Conservation (phyloP, 2,797 vertebrate genomes). For the Pangasius larnaudii region DNA sequence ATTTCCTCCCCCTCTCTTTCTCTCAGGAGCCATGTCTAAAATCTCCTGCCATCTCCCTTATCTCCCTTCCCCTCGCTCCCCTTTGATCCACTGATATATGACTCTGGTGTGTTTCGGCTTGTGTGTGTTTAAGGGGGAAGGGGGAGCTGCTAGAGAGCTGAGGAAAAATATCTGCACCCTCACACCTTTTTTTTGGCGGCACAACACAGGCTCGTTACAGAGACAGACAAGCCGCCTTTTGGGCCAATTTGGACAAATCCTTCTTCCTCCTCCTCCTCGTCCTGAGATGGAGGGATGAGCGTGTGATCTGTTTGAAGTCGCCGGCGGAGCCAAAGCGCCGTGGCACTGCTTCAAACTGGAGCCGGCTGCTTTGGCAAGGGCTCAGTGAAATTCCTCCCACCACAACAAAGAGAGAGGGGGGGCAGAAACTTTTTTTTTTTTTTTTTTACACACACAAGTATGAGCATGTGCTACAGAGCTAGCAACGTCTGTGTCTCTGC, state of each 20-base stretch:
- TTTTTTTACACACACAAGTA: background rate
- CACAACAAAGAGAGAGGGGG: conserved; percentile 3
- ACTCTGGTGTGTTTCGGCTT: conserved; percentile 27
- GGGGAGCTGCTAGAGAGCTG: background rate
- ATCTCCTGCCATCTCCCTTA: conserved; percentile 35
- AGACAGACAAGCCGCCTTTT: conserved; percentile 27
- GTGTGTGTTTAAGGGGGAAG: conserved; percentile 13
- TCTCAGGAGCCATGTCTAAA: conserved; percentile 33
- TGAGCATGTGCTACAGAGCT: background rate
- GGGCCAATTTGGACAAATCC: conserved; percentile 25
- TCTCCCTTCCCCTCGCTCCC: conserved; percentile 20
- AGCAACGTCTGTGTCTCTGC: background rate
- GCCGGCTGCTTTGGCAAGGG: conserved; percentile 48
- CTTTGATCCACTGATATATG: conserved; percentile 37
- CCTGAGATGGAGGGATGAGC: conserved; percentile 14
- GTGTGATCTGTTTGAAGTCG: conserved; percentile 41
- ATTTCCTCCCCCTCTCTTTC: conserved; percentile 3
- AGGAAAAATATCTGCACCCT: conserved; percentile 18
- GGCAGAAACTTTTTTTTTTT: conserved; percentile 17
- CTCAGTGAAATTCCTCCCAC: conserved; percentile 57
- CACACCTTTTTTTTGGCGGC: conserved; percentile 3
- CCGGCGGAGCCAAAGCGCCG: conserved; percentile 5
- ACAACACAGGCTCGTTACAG: conserved; percentile 33
- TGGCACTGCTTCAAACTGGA: conserved; percentile 54
- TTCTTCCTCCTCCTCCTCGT: background rate